Percentiles rank a stretch among this genome's conserved stretches.
Evolutionary conservation across 1,140 invertebrate species (phyloP).

Genomic region (Drosophila melanica): DNA sequence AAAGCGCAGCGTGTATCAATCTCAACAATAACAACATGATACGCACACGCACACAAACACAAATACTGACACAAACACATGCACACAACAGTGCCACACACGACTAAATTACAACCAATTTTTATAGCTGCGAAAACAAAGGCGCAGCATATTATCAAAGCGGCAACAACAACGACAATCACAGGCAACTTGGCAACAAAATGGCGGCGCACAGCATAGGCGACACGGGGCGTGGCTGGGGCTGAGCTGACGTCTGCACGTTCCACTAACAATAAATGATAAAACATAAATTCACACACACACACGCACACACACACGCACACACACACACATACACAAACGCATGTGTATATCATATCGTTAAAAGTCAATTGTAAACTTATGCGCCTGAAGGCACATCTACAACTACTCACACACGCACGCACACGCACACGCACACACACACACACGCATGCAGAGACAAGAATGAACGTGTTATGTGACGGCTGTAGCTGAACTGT

Average conservation of each 20-base stretch:
- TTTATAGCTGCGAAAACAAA: constrained; percentile 82
- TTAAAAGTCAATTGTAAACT: constrained; percentile 83
- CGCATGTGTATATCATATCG: constrained; percentile 50
- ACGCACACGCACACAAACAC: constrained; percentile 35
- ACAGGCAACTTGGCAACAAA: constrained; percentile 52
- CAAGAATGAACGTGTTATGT: constrained; percentile 42
- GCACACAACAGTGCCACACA: constrained; percentile 3
- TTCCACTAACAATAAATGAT: constrained; percentile 83
- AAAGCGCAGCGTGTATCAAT: constrained; percentile 70
- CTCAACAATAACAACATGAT: constrained; percentile 53
- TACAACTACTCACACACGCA: constrained; percentile 58
- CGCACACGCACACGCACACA: constrained; percentile 23
- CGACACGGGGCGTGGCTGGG: constrained; percentile 60
- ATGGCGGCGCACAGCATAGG: constrained; percentile 52
- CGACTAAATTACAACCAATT: constrained; percentile 80
- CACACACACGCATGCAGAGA: constrained; percentile 13
- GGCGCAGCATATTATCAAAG: constrained; percentile 75
- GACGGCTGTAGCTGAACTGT: constrained; percentile 59
- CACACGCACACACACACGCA: constrained; percentile 28
- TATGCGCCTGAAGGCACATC: constrained; percentile 64
- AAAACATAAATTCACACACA: constrained; percentile 79
- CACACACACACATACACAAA: constrained; percentile 32
- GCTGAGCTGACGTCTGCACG: constrained; percentile 59
- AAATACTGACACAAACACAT: constrained; percentile 34
- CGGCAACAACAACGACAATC: constrained; percentile 32